Conservation (phyloP, 2,888 invertebrate species). For the Sarcophaga caerulescens region DNA sequence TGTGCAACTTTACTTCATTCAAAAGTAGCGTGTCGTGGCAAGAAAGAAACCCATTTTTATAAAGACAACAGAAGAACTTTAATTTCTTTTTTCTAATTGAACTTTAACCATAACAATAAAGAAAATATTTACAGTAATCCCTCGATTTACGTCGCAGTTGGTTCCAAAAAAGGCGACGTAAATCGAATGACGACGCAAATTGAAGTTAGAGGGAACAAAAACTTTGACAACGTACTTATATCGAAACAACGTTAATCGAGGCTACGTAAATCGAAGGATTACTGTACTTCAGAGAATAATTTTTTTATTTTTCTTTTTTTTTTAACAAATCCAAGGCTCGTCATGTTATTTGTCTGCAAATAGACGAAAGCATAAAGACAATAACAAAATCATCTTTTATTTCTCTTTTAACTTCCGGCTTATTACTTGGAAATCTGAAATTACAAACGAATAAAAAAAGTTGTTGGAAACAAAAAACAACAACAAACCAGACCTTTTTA, state of each 20-base stretch:
- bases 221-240: no score
- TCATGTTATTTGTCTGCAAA: constrained; percentile 28
- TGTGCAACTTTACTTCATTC: background rate
- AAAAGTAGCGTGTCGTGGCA: background rate
- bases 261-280: no score
- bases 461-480: background rate
- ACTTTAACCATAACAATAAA: constrained; percentile 47
- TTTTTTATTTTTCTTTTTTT: background rate
- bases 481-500: constrained; percentile 19
- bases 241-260: no score
- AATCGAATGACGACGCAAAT: no score
- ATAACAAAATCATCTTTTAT: constrained; percentile 51
- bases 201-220: no score
- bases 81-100: constrained; percentile 51
- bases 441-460: background rate
- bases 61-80: constrained; percentile 16
- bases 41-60: background rate
- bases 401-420: constrained; percentile 57
- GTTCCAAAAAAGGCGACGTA: no score
- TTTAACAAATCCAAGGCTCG: constrained; percentile 36
- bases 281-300: constrained; percentile 13
- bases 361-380: constrained; percentile 26
- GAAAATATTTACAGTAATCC: constrained; percentile 3
- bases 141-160: no score
- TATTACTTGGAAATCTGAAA: constrained; percentile 35